Evolutionary conservation across 2,113 vertebrate genomes (phyloP).

Genomic region (Nestor notabilis): DNA sequence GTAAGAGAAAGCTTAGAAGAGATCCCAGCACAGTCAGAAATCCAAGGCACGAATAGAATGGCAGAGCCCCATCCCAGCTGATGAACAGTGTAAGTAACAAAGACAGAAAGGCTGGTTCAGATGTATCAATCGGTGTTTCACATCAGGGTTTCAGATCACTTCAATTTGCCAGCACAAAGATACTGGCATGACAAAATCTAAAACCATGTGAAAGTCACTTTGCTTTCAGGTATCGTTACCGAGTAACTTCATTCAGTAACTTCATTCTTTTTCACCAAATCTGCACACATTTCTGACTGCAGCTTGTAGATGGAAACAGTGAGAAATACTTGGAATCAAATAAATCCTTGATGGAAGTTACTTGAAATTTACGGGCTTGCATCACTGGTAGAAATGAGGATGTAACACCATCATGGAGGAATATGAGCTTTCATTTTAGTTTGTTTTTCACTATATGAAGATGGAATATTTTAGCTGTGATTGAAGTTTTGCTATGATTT

Average conservation of each 20-base stretch:
- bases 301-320: not conserved
- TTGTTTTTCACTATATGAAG: not conserved
- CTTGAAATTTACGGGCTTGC: not conserved
- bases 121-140: accelerated
- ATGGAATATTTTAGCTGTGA: not conserved
- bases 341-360: not conserved
- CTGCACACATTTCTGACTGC: not conserved
- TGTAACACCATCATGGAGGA: not conserved
- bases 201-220: not conserved
- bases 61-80: not conserved
- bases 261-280: not conserved
- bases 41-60: not conserved
- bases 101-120: not conserved
- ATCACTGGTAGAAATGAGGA: not conserved
- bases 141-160: not conserved
- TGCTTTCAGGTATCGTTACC: not conserved
- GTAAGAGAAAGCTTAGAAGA: conserved; percentile 4
- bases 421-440: not conserved
- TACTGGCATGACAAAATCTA: not conserved
- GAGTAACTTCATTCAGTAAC: not conserved
- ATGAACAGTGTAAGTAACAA: not conserved
- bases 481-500: not conserved
- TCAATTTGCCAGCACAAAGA: not conserved
- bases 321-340: not conserved
- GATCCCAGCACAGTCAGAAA: not conserved